Percentiles rank a stretch among this genome's conserved stretches.
phyloP scores from a whole-genome alignment of 2,113 vertebrate genomes.

The Orthonyx spaldingii region DNA sequence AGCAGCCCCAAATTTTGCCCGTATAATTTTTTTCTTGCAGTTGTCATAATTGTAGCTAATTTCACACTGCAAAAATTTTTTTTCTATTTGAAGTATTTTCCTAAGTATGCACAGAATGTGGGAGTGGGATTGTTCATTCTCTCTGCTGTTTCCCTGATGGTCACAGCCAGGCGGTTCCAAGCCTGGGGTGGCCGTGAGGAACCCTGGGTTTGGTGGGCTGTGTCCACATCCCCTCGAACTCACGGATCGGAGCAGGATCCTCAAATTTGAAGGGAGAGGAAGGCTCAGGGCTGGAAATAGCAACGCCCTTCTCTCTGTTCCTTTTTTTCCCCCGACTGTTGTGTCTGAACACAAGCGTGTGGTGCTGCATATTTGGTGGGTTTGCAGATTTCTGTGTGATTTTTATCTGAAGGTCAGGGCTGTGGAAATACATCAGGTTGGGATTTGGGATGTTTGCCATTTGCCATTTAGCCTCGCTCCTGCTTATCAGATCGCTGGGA shows the following conservation, averaged over 20 bases:
- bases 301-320: constrained; percentile 19
- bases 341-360: constrained; percentile 52
- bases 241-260: neutral
- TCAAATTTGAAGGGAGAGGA: constrained; percentile 24
- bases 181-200: neutral
- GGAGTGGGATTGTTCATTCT: constrained; percentile 31
- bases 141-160: neutral
- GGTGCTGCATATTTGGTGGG: constrained; percentile 61
- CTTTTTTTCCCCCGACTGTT: constrained; percentile 5
- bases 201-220: neutral
- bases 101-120: constrained; percentile 56
- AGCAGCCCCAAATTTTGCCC: constrained; percentile 80
- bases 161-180: neutral
- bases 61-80: constrained; percentile 74
- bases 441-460: constrained; percentile 69
- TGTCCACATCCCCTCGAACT: neutral
- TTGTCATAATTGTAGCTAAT: constrained; percentile 81
- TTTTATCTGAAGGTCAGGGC: constrained; percentile 74
- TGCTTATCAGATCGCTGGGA: constrained; percentile 71
- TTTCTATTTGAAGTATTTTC: constrained; percentile 75
- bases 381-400: constrained; percentile 65
- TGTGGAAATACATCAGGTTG: constrained; percentile 70
- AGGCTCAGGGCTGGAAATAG: constrained; percentile 31
- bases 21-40: constrained; percentile 76
- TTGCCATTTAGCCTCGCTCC: constrained; percentile 69